Evolutionary conservation across 2,797 vertebrate species (phyloP), one percentile per base, ranked within the genome.

Genomic region (Bryconaethiops microstoma): DNA sequence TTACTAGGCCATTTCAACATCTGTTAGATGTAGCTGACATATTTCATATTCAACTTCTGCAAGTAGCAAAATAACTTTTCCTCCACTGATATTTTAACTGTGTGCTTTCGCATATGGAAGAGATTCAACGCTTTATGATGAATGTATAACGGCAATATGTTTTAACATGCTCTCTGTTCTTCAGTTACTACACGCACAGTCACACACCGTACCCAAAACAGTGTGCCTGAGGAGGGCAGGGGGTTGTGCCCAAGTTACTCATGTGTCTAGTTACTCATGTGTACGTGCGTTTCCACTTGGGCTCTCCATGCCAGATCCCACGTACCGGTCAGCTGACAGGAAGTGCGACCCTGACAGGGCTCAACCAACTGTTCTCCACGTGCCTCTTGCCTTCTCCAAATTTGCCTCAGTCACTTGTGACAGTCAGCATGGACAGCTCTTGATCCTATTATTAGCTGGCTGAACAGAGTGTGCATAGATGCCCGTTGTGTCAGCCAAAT

Each of bases 221-320:
- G 77, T 79, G 77, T 79, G 77, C 77, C 77, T 60, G 42, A 2
- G 35, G 50, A 17, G 10, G 57, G 40, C 19, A 2, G 16, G 45
- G 45, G 67, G 13, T 29, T 25, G 45, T 50, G 23, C 29, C 29
- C 29, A 29, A 29, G 29, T 29, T 19, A 29, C 29, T 55, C 4
- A 8, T 63, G 77, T 7, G 29, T 42, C 71, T 40, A 55, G 52
- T 68, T 29, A 63, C 52, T 12, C 9, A 39, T n/a, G 71, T 69
- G 39, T 71, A 79, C 77, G 77, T 79, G 77, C 77, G 68, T 62
- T 79, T 79, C 77, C 68, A 79, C 67, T 70, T 50, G 65, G 10
- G 40, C 29, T 40, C 54, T 40, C 55, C 7, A 16, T 63, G 68
- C 57, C 77, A 72, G 52, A 71, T 17, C 55, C 69, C 77, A 71